Conservation (phyloP, 2,797 vertebrate species). For the Molossus alvarezi region DNA sequence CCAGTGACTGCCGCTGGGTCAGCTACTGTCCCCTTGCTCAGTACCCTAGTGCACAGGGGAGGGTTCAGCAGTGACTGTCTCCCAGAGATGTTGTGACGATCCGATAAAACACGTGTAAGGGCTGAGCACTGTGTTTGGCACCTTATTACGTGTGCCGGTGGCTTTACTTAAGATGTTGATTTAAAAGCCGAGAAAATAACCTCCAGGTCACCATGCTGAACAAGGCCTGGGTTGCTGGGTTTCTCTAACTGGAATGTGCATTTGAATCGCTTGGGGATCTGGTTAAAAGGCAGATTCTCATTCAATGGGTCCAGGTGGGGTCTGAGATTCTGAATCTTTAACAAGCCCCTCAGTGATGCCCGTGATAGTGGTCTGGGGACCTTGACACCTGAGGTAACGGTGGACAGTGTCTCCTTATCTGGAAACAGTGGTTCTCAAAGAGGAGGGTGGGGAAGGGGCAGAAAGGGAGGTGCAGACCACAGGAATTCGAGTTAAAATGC, state of each 20-base stretch:
- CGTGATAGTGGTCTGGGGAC: not conserved
- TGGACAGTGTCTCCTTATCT: not conserved
- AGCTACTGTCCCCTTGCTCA: not conserved
- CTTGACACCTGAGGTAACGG: not conserved
- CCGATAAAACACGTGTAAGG: constrained; percentile 45
- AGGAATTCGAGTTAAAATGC: not conserved
- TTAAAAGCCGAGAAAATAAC: constrained; percentile 1
- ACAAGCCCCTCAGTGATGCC: not conserved
- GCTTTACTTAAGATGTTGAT: constrained; percentile 33
- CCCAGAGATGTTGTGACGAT: not conserved
- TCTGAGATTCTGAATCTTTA: not conserved
- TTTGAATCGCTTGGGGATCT: not conserved
- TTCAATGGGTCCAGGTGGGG: not conserved
- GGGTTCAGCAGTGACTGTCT: not conserved
- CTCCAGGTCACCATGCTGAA: not conserved
- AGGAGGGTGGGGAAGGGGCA: not conserved
- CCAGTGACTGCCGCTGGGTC: not conserved
- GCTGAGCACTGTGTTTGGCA: not conserved
- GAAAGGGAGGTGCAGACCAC: not conserved
- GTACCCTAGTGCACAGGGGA: not conserved
- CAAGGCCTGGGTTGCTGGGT: not conserved
- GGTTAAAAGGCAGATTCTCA: not conserved
- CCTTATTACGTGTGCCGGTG: not conserved
- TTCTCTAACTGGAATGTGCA: not conserved
- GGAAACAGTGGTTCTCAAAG: not conserved